phyloP scores from a whole-genome alignment of 64 coral and sea anemone species.

The Dendrophyllia cribrosa region DNA sequence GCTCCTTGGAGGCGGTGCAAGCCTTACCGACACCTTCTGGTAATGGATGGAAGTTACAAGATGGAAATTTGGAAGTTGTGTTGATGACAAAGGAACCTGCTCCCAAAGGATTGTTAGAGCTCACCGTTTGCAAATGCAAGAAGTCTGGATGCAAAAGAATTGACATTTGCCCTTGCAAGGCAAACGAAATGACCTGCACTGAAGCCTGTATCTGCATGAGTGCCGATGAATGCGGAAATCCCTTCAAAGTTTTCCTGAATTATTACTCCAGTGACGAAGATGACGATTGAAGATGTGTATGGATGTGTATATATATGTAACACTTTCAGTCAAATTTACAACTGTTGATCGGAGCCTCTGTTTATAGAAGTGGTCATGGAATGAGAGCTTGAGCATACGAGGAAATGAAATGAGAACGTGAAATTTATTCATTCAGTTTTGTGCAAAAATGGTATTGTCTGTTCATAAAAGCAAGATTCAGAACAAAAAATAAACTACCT shows the following conservation, averaged over 20 bases:
- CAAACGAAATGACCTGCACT: background rate
- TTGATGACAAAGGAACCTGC: background rate
- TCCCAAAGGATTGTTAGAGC: background rate
- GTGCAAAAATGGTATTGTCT: too few relatives aligned
- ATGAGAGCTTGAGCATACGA: too few relatives aligned
- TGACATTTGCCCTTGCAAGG: background rate
- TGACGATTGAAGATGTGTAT: too few relatives aligned
- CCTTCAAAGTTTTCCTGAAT: background rate
- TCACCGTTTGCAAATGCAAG: background rate
- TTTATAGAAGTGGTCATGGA: too few relatives aligned
- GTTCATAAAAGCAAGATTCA: too few relatives aligned
- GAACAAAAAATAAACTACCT: too few relatives aligned
- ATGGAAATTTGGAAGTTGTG: background rate
- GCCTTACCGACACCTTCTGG: background rate
- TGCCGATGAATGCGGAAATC: background rate
- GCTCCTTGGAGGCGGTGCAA: background rate
- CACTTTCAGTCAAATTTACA: too few relatives aligned
- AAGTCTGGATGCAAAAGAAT: background rate
- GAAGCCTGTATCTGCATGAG: background rate
- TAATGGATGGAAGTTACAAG: background rate
- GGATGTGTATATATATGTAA: too few relatives aligned
- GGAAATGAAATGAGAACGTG: too few relatives aligned
- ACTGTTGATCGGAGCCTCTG: too few relatives aligned
- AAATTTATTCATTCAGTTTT: too few relatives aligned
- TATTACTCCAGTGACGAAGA: background rate